Percentiles rank a stretch among this genome's conserved stretches.
These are phyloP conservation scores for Propithecus perrieri DNA, from an alignment of 2,797 vertebrate genomes.

Conservation along the genomic window DNA sequence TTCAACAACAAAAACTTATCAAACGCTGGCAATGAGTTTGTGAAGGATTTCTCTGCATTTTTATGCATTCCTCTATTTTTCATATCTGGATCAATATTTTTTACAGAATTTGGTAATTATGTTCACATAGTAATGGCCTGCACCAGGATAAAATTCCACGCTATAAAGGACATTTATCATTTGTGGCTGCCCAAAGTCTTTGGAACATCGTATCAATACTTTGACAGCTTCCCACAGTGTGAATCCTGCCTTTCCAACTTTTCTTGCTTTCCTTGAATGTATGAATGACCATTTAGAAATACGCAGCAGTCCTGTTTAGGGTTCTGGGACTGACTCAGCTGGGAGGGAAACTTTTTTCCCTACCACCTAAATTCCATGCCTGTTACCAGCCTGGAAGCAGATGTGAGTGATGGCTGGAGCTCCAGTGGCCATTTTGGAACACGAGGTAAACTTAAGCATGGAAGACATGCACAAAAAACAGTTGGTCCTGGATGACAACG, in stretches of 20 bases:
- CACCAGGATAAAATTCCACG: not conserved
- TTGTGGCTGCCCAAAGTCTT: not conserved
- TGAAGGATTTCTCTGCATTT: not conserved
- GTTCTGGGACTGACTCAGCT: not conserved
- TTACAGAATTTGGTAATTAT: not conserved
- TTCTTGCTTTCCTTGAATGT: not conserved
- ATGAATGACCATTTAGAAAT: not conserved
- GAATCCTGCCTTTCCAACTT: not conserved
- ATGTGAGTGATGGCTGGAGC: not conserved
- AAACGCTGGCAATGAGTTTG: not conserved
- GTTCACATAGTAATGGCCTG: not conserved
- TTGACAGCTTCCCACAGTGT: not conserved
- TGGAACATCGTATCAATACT: not conserved
- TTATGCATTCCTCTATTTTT: not conserved
- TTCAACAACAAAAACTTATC: not conserved
- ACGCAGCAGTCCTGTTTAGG: not conserved
- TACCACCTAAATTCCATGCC: not conserved
- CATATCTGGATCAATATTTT: not conserved
- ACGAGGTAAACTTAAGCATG: not conserved
- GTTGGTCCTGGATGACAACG: not conserved
- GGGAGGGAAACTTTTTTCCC: not conserved
- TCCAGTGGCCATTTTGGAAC: not conserved
- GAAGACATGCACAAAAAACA: not conserved
- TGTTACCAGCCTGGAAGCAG: not conserved
- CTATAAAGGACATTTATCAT: not conserved